Conservation (phyloP, 2,113 vertebrate genomes). For the Dunckerocampus dactyliophorus region DNA sequence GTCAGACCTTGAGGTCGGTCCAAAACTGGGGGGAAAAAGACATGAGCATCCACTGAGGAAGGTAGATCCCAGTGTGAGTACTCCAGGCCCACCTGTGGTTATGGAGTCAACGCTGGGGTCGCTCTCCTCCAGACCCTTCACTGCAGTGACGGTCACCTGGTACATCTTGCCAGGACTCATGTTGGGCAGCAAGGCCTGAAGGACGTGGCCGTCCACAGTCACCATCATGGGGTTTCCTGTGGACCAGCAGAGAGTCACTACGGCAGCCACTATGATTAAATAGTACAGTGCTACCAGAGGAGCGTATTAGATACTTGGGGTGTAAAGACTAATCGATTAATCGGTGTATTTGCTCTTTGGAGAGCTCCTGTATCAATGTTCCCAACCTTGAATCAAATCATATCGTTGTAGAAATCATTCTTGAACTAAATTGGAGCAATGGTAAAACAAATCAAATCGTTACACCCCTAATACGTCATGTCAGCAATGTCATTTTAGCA, state of each 20-base stretch:
- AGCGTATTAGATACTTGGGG: neutral
- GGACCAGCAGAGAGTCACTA: neutral
- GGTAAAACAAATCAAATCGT: neutral
- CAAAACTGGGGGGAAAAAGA: constrained; percentile 71
- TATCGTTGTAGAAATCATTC: neutral
- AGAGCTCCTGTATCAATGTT: neutral
- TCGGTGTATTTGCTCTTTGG: neutral
- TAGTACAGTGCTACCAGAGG: too few relatives aligned
- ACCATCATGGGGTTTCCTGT: constrained; percentile 75
- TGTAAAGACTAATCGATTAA: neutral
- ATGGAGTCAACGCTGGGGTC: constrained; percentile 79
- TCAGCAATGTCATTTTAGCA: too few relatives aligned
- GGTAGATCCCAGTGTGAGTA: neutral
- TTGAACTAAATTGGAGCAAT: neutral
- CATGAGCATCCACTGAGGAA: neutral
- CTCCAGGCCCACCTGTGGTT: constrained; percentile 77
- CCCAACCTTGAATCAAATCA: neutral
- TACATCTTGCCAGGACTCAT: constrained; percentile 82
- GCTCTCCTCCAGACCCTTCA: constrained; percentile 91
- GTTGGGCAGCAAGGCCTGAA: constrained; percentile 72
- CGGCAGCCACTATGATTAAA: too few relatives aligned
- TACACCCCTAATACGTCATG: neutral
- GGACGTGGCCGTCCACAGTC: constrained; percentile 76
- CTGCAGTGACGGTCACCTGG: constrained; percentile 76
- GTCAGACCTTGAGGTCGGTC: constrained; percentile 81